phyloP scores from a whole-genome alignment of 1,140 invertebrate genomes.

The Armadillidium nasatum region DNA sequence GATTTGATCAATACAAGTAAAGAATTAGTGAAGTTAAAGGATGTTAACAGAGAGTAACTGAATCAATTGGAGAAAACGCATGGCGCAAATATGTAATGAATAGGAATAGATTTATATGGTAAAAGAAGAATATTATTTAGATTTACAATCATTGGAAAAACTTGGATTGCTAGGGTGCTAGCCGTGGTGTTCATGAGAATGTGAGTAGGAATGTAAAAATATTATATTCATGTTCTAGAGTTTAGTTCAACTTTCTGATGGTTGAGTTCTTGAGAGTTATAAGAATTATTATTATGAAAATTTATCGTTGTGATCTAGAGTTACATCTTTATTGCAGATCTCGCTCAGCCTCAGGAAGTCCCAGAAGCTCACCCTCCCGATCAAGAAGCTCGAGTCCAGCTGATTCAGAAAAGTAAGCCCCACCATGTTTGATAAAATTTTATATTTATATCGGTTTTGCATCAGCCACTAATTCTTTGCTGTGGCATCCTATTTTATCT shows the following conservation, averaged over 20 bases:
- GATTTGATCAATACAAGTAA: no score
- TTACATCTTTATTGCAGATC: background rate
- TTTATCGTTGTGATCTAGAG: background rate
- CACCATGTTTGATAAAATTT: no score
- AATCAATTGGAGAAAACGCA: no score
- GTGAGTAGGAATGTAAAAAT: background rate
- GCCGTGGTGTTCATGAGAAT: background rate
- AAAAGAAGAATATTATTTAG: background rate
- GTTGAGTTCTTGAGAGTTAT: background rate
- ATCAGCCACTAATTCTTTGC: no score
- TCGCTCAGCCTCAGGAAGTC: constrained; percentile 19
- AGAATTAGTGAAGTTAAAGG: no score
- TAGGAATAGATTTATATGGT: no score
- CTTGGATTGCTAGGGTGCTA: background rate
- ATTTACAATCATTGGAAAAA: background rate
- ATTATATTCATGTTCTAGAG: background rate
- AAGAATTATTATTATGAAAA: background rate
- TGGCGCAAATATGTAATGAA: no score
- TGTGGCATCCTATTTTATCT: no score
- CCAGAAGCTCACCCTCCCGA: constrained; percentile 4
- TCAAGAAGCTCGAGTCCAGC: constrained; percentile 15
- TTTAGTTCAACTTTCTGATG: background rate
- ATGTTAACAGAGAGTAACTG: no score
- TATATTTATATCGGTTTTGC: no score
- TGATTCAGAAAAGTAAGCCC: background rate